Conservation (phyloP, 37 sponge, comb jelly and placozoan genomes). For the Eunapius fragilis region DNA sequence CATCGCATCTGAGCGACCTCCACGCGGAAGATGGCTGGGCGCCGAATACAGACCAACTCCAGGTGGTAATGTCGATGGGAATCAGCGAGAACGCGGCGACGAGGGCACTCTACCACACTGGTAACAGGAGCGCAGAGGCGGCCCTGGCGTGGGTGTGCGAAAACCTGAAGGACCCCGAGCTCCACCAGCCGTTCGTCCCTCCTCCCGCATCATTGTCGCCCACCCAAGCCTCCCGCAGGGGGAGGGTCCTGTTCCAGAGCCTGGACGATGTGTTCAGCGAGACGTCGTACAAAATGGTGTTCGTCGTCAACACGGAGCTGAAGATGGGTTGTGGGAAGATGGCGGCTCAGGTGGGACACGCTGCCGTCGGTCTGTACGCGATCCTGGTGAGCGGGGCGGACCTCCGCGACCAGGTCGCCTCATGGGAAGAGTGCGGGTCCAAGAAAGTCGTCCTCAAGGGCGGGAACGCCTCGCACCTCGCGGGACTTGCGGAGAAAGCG, state of each 20-base stretch:
- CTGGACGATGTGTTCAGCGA: not conserved
- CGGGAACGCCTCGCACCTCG: conserved; percentile 34
- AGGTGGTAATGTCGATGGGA: conserved; percentile 72
- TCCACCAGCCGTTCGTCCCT: conserved; percentile 64
- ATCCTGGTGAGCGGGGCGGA: conserved; percentile 11
- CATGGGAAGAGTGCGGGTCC: conserved; percentile 56
- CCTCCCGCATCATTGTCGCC: not conserved
- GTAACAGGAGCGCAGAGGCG: conserved; percentile 53
- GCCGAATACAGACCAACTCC: conserved; percentile 33
- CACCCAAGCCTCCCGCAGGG: not conserved
- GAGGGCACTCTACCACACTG: conserved; percentile 69
- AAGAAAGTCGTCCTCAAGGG: conserved; percentile 77
- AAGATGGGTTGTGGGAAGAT: conserved; percentile 82
- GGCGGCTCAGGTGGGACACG: conserved; percentile 89
- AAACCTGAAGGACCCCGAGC: conserved; percentile 64
- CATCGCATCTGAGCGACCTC: conserved; percentile 20
- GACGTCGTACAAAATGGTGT: conserved; percentile 69
- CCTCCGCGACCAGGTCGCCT: not conserved
- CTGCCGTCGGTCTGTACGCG: conserved; percentile 70
- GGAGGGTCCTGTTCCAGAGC: not conserved
- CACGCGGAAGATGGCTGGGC: conserved; percentile 16
- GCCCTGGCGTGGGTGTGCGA: conserved; percentile 80
- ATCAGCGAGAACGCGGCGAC: conserved; percentile 73
- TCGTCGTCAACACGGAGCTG: conserved; percentile 78
- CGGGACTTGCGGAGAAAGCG: conserved; percentile 48